Evolutionary conservation across 2,797 vertebrate species (phyloP).

Genomic region (Sphaeramia orbicularis): DNA sequence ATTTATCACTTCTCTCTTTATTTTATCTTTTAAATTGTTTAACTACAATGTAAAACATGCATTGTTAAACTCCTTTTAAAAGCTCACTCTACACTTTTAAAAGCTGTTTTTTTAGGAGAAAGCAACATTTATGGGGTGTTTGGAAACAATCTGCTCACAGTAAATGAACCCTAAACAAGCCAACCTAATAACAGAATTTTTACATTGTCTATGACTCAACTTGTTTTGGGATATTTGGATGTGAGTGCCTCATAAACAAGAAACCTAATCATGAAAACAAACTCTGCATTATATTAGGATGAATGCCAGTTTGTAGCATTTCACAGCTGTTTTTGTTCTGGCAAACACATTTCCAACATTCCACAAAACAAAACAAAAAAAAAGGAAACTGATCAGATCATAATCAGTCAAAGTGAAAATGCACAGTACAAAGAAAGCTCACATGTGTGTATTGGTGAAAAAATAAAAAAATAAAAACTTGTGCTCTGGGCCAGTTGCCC

Average conservation of each 20-base stretch:
- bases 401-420: constrained; percentile 2
- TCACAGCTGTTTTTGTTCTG: neutral
- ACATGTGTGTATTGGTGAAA: constrained; percentile 20
- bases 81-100: no score
- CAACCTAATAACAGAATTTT: neutral
- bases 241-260: neutral
- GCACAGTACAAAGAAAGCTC: constrained; percentile 4
- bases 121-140: no score
- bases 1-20: no score
- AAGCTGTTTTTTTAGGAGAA: no score
- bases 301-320: neutral
- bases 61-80: no score
- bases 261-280: neutral
- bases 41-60: no score
- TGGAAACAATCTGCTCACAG: no score
- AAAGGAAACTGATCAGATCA: constrained; percentile 1
- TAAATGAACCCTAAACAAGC: no score
- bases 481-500: constrained; percentile 48
- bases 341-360: neutral
- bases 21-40: no score
- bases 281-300: neutral
- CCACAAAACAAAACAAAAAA: neutral
- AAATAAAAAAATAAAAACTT: neutral
- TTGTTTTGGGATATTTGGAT: neutral
- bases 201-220: neutral